Percentiles rank a stretch among this genome's conserved stretches.
These are phyloP conservation scores for Listronotus oregonensis DNA, from an alignment of 1,140 invertebrate species.

Conservation along the genomic window DNA sequence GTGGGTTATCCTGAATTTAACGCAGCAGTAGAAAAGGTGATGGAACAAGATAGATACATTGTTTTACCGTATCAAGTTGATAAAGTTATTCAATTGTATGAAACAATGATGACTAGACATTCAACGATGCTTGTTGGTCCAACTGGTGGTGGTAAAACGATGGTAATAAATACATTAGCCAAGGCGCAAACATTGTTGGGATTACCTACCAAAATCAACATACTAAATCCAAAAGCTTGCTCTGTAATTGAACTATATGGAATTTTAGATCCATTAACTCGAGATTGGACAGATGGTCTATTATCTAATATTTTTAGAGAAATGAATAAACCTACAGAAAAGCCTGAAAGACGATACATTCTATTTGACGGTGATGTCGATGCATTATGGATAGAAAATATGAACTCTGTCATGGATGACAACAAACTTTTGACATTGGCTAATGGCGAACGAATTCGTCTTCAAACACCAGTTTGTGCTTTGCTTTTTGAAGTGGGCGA, in stretches of 20 bases:
- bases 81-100: slow-evolving; percentile 81
- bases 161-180: slow-evolving; percentile 79
- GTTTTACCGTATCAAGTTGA: slow-evolving; percentile 77
- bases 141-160: slow-evolving; percentile 88
- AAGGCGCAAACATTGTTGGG: slow-evolving; percentile 79
- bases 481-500: slow-evolving; percentile 90
- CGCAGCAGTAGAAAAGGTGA: slow-evolving; percentile 70
- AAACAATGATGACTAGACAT: slow-evolving; percentile 92
- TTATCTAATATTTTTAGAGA: slow-evolving; percentile 89
- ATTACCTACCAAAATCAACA: slow-evolving; percentile 74
- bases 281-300: slow-evolving; percentile 92
- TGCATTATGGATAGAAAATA: slow-evolving; percentile 92
- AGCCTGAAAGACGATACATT: slow-evolving; percentile 76
- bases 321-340: slow-evolving; percentile 77
- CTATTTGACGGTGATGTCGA: slow-evolving; percentile 93
- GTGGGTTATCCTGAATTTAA: slow-evolving; percentile 86
- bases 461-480: slow-evolving; percentile 78
- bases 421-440: slow-evolving; percentile 87
- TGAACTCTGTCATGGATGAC: slow-evolving; percentile 97
- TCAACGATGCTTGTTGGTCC: slow-evolving; percentile 91
- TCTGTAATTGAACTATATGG: slow-evolving; percentile 89
- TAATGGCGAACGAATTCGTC: slow-evolving; percentile 86
- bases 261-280: slow-evolving; percentile 79
- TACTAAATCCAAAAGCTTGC: slow-evolving; percentile 85
- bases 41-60: slow-evolving; percentile 71